Evolutionary conservation across 2,888 invertebrate genomes (phyloP).

Genomic region (Drosophila niveifrons): DNA sequence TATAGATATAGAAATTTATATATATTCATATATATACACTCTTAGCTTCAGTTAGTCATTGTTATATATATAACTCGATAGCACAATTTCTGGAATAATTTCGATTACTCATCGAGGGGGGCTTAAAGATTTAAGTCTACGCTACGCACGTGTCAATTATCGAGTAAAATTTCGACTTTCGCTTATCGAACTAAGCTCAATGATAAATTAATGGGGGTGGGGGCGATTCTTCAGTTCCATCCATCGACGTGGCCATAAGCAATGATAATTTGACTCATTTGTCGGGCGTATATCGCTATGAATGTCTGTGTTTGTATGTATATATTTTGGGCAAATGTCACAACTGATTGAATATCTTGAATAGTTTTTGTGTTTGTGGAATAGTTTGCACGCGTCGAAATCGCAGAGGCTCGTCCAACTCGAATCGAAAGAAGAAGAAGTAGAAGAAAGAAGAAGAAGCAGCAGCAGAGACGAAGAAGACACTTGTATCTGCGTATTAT

Average conservation of each 20-base stretch:
- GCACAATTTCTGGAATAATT: neutral
- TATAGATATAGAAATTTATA: constrained; percentile 1
- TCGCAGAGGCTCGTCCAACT: constrained; percentile 45
- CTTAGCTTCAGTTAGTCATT: neutral
- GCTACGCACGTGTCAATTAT: constrained; percentile 39
- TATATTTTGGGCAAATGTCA: constrained; percentile 9
- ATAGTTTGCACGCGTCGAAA: constrained; percentile 8
- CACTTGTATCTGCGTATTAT: constrained; percentile 21
- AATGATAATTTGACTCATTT: constrained; percentile 14
- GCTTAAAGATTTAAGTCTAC: constrained; percentile 9
- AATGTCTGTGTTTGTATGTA: neutral
- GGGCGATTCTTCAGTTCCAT: neutral
- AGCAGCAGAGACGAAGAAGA: neutral
- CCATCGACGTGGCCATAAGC: neutral
- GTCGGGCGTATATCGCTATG: neutral
- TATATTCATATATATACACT: neutral
- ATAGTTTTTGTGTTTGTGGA: constrained; percentile 3
- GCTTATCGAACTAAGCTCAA: constrained; percentile 21
- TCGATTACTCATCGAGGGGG: constrained; percentile 20
- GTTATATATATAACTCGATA: neutral
- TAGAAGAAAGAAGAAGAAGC: no score
- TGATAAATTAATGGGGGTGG: constrained; percentile 12
- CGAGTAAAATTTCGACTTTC: neutral
- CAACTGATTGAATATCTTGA: constrained; percentile 13
- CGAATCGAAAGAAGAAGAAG: neutral